These are phyloP conservation scores for Toxotes lorentzi DNA, from an alignment of 2,797 vertebrate species.

Conservation along the genomic window DNA sequence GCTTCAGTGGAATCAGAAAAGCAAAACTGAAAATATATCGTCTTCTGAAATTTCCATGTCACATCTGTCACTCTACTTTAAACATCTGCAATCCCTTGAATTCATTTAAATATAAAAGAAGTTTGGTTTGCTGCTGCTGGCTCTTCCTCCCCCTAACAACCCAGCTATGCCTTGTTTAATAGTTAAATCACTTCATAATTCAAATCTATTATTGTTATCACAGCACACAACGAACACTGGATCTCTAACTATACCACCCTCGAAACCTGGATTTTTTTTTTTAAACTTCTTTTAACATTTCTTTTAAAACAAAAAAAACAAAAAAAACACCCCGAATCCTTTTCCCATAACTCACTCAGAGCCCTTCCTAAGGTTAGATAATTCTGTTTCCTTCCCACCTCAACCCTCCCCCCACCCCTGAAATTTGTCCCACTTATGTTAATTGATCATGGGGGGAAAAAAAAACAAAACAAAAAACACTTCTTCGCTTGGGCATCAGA, in stretches of 20 bases:
- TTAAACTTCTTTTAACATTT: conserved; percentile 34
- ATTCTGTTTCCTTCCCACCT: not conserved
- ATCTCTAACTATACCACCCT: conserved; percentile 80
- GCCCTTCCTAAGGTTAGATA: conserved; percentile 35
- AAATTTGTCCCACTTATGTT: conserved; percentile 35
- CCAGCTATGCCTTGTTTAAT: conserved; percentile 77
- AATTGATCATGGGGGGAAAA: not conserved
- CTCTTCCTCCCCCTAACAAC: conserved; percentile 53
- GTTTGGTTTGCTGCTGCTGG: conserved; percentile 72
- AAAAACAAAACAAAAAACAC: not conserved
- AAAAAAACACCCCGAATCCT: conserved; percentile 27
- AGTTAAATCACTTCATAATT: conserved; percentile 82
- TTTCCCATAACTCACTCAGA: conserved; percentile 39
- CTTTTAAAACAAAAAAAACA: conserved; percentile 35
- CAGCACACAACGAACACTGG: conserved; percentile 82
- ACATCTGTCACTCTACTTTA: conserved; percentile 6
- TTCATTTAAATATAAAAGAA: conserved; percentile 52
- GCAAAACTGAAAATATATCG: conserved; percentile 8
- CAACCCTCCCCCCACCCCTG: not conserved
- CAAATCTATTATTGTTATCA: conserved; percentile 83
- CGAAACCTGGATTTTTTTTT: conserved; percentile 55
- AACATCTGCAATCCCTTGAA: conserved; percentile 28
- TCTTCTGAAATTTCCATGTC: not conserved
- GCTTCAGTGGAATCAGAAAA: conserved; percentile 40
- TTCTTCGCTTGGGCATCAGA: conserved; percentile 22